A percentile compares a stretch with the other conserved stretches of the same genome.
These are phyloP conservation scores for Characodon lateralis DNA, from an alignment of 2,797 vertebrate genomes.

Conservation along the genomic window DNA sequence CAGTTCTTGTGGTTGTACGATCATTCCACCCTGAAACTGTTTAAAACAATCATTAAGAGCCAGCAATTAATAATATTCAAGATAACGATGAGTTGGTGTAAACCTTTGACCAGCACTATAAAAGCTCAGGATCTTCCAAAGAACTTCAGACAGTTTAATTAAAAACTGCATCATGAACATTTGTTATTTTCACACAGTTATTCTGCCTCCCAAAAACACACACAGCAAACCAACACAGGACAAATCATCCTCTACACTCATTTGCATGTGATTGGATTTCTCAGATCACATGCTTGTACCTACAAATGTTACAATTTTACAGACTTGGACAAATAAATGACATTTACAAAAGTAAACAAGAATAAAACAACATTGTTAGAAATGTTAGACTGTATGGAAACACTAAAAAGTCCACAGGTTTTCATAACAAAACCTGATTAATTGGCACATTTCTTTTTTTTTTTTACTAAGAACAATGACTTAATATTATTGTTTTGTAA, in stretches of 20 bases:
- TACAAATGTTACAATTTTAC: constrained; percentile 43
- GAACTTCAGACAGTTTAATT: not conserved
- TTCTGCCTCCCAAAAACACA: not conserved
- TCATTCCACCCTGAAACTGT: not conserved
- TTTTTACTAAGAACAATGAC: constrained; percentile 11
- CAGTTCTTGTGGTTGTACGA: not conserved
- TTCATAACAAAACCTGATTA: constrained; percentile 44
- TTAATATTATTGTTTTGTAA: constrained; percentile 18
- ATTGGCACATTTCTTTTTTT: constrained; percentile 47
- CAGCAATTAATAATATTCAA: not conserved
- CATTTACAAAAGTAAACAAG: constrained; percentile 49
- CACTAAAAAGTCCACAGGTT: constrained; percentile 40
- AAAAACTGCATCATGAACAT: constrained; percentile 28
- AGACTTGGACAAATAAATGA: constrained; percentile 48
- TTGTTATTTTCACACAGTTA: constrained; percentile 4
- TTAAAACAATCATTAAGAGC: not conserved
- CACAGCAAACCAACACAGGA: not conserved
- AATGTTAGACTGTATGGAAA: constrained; percentile 44
- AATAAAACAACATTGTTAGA: constrained; percentile 68
- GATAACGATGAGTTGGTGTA: not conserved
- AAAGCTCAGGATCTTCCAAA: not conserved
- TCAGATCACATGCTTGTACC: constrained; percentile 46
- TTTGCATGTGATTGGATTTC: constrained; percentile 17
- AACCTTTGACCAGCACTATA: not conserved
- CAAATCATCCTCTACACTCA: not conserved